phyloP scores from a whole-genome alignment of 2,113 vertebrate species.

The Rana temporaria region DNA sequence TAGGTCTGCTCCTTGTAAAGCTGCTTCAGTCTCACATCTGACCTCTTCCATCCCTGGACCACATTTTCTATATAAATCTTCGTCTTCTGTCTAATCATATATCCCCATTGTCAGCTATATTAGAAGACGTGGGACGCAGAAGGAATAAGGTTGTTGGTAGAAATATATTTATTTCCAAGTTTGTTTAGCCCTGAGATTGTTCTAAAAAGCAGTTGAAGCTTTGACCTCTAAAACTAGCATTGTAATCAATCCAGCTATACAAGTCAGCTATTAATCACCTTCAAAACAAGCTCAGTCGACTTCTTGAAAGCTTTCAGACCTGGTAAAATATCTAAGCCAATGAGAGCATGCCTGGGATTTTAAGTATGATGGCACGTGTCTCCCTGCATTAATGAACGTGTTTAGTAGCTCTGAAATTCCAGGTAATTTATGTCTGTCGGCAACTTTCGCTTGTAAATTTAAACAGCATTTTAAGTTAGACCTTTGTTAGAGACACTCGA shows the following conservation, averaged over 20 bases:
- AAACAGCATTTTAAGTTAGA: background rate
- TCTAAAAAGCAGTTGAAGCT: slow-evolving; percentile 5
- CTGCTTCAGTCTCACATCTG: too few relatives aligned
- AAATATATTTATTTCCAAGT: background rate
- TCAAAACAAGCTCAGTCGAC: slow-evolving; percentile 8
- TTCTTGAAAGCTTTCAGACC: slow-evolving; percentile 4
- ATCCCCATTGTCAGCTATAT: too few relatives aligned
- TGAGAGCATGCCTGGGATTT: slow-evolving; percentile 10
- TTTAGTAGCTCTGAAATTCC: slow-evolving; percentile 1
- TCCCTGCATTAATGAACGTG: slow-evolving; percentile 14
- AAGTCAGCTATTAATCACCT: slow-evolving; percentile 42
- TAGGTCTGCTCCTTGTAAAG: too few relatives aligned
- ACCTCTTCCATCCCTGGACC: too few relatives aligned
- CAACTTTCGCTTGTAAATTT: slow-evolving; percentile 12
- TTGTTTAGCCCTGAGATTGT: slow-evolving; percentile 4
- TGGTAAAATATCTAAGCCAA: slow-evolving; percentile 12
- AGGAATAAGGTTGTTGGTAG: background rate
- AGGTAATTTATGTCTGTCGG: background rate
- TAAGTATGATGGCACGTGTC: background rate
- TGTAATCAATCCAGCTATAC: slow-evolving; percentile 39
- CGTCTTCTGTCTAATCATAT: too few relatives aligned
- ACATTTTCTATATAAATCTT: too few relatives aligned
- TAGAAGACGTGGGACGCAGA: background rate
- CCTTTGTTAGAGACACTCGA: too few relatives aligned
- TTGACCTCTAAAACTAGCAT: slow-evolving; percentile 23